A percentile compares a stretch with the other conserved stretches of the same genome.
phyloP scores from a whole-genome alignment of 2,797 vertebrate genomes.

The Esox masquinongy region DNA sequence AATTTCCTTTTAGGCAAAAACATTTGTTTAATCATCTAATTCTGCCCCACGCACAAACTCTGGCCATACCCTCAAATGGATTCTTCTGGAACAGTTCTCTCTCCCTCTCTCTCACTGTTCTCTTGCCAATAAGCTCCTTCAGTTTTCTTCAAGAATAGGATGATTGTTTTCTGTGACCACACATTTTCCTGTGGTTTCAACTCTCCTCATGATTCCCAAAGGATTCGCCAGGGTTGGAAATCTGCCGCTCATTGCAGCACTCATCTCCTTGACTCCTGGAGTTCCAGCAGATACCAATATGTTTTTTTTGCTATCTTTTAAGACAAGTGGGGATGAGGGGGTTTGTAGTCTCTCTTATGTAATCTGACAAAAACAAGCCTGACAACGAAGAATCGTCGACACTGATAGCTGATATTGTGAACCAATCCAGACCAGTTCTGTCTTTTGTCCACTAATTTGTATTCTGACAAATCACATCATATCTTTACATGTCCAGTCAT shows the following conservation, averaged over 20 bases:
- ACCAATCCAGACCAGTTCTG: too few relatives aligned
- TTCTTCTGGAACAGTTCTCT: neutral
- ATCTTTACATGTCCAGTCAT: too few relatives aligned
- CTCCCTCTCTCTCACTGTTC: constrained; percentile 3
- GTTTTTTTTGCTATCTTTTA: neutral
- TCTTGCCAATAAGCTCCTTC: constrained; percentile 14
- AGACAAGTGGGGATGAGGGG: neutral
- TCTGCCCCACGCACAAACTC: neutral
- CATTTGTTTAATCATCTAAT: constrained; percentile 5
- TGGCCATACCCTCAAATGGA: neutral
- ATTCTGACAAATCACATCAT: too few relatives aligned
- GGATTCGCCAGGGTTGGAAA: constrained; percentile 23
- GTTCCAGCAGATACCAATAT: neutral
- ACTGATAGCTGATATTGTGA: neutral
- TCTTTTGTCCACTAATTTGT: too few relatives aligned
- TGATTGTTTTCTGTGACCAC: constrained; percentile 28
- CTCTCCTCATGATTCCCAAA: constrained; percentile 25
- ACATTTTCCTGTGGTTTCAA: constrained; percentile 4
- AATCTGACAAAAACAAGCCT: constrained; percentile 25
- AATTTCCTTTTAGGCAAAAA: constrained; percentile 10
- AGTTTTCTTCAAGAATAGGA: constrained; percentile 16
- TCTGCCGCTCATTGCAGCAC: neutral
- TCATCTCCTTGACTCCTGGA: neutral
- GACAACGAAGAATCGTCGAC: neutral
- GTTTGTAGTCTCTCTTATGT: constrained; percentile 19